Evolutionary conservation across 53 echinoderm and acorn worm genomes (phyloP), one percentile per base, ranked within the genome.

Genomic region (Antedon mediterranea): DNA sequence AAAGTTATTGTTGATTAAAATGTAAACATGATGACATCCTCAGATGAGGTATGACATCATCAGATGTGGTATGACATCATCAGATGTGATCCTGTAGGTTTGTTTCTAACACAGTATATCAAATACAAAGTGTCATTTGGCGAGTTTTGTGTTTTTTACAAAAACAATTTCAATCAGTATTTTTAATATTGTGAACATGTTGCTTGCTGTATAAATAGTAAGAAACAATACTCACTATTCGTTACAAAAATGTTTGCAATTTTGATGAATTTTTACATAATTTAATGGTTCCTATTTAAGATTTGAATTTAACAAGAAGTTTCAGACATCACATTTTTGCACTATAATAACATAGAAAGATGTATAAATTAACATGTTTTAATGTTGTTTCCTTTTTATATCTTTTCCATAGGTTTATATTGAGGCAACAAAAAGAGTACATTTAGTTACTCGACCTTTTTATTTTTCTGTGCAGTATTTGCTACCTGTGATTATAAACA

Each of bases 381-480:
- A 57, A 57, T 57, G 57, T 26, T 13, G 57, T 57, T 57, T 57
- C 57, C 57, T 57, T 57, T 57, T 57, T 57, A 23, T 57, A 57
- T 57, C 57, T 57, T 57, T 57, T 57, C 57, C 57, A 57, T 57
- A 57, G 57, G 57, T 57, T 57, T 57, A 57, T 57, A 57, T 57
- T 57, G 57, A 57, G 57, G 57, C 57, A 57, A 11, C 57, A 57
- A 26, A 57, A 57, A 57, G 23, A 26, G 23, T 13, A 11, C 7
- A 57, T 57, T 57, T 57, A 18, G 57, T 57, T 57, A 57, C 57
- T 57, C 57, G 20, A 57, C 57, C 57, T 57, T 57, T 57, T 57
- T 57, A 57, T 57, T 82, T 82, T 82, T 82, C 82, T 82, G 86
- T 86, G 82, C 86, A 78, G 82, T 86, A 86, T 86, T 86, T 84